Evolutionary conservation across 2,797 vertebrate genomes (phyloP).

Genomic region (Danio choprae): DNA sequence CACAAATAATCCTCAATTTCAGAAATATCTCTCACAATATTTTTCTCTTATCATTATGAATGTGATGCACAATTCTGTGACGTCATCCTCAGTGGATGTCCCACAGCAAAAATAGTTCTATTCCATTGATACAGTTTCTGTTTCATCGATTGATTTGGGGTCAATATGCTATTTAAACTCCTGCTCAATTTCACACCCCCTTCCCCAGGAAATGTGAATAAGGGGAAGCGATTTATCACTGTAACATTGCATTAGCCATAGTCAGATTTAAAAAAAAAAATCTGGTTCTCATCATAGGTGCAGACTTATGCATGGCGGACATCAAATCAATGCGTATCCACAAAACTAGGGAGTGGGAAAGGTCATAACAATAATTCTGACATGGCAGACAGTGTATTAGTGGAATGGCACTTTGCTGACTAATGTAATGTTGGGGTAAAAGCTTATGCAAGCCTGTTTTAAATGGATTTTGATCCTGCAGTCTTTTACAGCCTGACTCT

Average conservation of each 20-base stretch:
- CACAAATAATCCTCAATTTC: neutral
- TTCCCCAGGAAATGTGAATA: constrained; percentile 39
- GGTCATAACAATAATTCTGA: constrained; percentile 39
- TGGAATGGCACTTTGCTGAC: constrained; percentile 51
- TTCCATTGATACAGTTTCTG: constrained; percentile 39
- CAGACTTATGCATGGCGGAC: constrained; percentile 5
- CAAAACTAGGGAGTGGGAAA: constrained; percentile 41
- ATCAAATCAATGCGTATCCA: neutral
- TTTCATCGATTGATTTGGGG: constrained; percentile 35
- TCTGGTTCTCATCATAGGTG: constrained; percentile 22
- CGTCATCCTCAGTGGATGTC: constrained; percentile 10
- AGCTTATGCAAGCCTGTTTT: constrained; percentile 45
- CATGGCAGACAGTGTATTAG: neutral
- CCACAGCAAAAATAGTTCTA: constrained; percentile 17
- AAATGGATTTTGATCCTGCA: constrained; percentile 49
- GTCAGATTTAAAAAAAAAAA: constrained; percentile 21
- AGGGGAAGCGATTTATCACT: constrained; percentile 35
- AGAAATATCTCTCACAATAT: neutral
- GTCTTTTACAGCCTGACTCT: constrained; percentile 39
- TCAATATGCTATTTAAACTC: constrained; percentile 43
- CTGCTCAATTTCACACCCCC: constrained; percentile 12
- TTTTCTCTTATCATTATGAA: constrained; percentile 6
- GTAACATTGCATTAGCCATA: constrained; percentile 16
- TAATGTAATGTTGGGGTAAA: constrained; percentile 45
- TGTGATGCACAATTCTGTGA: neutral